Conservation (phyloP, 2,888 invertebrate genomes). For the Lasioglossum calceatum region DNA sequence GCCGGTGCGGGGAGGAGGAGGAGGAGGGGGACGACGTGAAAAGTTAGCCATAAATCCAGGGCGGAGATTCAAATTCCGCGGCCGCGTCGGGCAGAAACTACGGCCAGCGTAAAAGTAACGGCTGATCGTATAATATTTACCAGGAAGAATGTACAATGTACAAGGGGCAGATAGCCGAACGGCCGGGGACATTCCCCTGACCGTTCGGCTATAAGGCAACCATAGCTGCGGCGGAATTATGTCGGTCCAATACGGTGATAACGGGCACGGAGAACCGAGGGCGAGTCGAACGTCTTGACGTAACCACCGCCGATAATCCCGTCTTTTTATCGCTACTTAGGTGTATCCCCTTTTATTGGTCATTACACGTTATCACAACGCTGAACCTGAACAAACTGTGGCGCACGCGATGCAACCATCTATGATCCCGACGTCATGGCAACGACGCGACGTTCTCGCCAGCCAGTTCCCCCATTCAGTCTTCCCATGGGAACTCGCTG, state of each 20-base stretch:
- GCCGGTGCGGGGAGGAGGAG: not conserved
- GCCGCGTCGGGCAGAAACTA: not conserved
- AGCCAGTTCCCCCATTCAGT: not conserved
- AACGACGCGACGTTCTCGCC: not conserved
- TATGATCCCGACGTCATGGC: not conserved
- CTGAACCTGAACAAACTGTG: conserved; percentile 39
- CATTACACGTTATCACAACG: conserved; percentile 57
- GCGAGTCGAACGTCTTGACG: conserved; percentile 27
- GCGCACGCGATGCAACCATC: not conserved
- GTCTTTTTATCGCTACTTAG: conserved; percentile 60
- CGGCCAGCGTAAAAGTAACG: conserved; percentile 39
- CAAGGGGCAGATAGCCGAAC: conserved; percentile 20
- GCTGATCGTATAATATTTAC: conserved; percentile 48
- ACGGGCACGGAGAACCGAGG: not conserved
- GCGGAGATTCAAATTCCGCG: conserved; percentile 19
- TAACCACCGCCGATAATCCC: conserved; percentile 45
- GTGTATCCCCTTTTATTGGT: conserved; percentile 51
- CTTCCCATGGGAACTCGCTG: not conserved
- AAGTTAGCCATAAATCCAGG: conserved; percentile 36
- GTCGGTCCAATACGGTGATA: conserved; percentile 47
- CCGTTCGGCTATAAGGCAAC: conserved; percentile 25
- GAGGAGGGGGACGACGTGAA: not conserved
- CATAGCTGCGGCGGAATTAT: conserved; percentile 36
- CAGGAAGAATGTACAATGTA: conserved; percentile 15
- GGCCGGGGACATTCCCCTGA: conserved; percentile 12